These are phyloP conservation scores for Xestia sexstrigata DNA, from an alignment of 2,888 invertebrate genomes.

Conservation along the genomic window DNA sequence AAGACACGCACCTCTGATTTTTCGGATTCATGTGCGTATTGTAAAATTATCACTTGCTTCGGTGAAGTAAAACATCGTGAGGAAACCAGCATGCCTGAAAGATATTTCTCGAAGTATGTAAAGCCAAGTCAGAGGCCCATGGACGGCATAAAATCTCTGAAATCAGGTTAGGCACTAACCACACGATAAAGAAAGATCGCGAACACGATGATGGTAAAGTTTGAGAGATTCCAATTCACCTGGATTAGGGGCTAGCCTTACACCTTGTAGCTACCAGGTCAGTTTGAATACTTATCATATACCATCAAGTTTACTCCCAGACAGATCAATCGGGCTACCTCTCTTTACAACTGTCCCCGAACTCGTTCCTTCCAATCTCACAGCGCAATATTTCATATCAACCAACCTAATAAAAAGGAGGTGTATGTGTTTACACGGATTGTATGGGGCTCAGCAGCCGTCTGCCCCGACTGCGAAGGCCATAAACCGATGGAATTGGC, in stretches of 20 bases:
- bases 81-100: no score
- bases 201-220: no score
- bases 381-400: conserved; percentile 42
- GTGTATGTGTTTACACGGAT: conserved; percentile 54
- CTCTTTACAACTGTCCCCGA: not conserved
- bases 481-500: conserved; percentile 62
- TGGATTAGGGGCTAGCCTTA: not conserved
- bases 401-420: conserved; percentile 42
- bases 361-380: not conserved
- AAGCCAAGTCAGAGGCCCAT: no score
- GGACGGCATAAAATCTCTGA: no score
- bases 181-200: no score
- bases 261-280: not conserved
- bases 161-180: no score
- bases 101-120: no score
- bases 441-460: conserved; percentile 47
- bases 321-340: not conserved
- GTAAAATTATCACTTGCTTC: no score
- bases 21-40: no score
- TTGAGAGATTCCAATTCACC: not conserved
- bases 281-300: not conserved
- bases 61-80: no score
- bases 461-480: conserved; percentile 51
- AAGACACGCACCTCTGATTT: no score
- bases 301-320: not conserved